Evolutionary conservation across 2,888 invertebrate genomes (phyloP), one percentile per base, ranked within the genome.

Genomic region (Mactromeris polynyma): DNA sequence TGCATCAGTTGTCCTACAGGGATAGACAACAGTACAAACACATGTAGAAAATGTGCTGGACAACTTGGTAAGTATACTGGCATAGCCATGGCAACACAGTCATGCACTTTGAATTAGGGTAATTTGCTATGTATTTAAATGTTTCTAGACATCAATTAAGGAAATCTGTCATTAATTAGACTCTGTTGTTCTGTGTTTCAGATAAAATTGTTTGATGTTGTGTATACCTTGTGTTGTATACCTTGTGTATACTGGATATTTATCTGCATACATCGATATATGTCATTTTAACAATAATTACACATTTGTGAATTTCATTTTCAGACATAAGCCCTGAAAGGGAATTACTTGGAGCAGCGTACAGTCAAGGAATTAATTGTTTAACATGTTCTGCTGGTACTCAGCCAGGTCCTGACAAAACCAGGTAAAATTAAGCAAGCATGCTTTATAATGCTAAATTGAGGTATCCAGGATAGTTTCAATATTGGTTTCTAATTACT

Each of bases 1-100:
- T 96, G 96, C 92, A 87, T 95, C 19, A 86, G 54, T n/a, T 94
- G 95, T 90, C 89, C 91, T 31, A 83, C 88, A 51, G 85, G 83
- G 31, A n/a, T 80, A 31, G 79, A 79, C 31, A 14, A 46, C 19
- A 78, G 51, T 14, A 87, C 85, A 38, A 83, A 78, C 21, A 89
- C 88, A 2, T 93, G 93, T 88, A 77, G 69, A 26, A 17, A 46
- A 19, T 87, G 90, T 73, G 11, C 81, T 33, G 79, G 79, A 46
- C 42, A 19, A 19, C 51, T 51, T 38, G 78, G 58, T 85, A 42
- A 33, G 40, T 54, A 79, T 42, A 3, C 40, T 6, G 14, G 31
- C 3, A 73, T 26, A 26, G 31, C 21, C 19, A 64, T 64, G 6
- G 64, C 31, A 26, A 64, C 64, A 6, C 19, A 51, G 14, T 51